Evolutionary conservation across 2,113 vertebrate genomes (phyloP).

Genomic region (Calypte anna): DNA sequence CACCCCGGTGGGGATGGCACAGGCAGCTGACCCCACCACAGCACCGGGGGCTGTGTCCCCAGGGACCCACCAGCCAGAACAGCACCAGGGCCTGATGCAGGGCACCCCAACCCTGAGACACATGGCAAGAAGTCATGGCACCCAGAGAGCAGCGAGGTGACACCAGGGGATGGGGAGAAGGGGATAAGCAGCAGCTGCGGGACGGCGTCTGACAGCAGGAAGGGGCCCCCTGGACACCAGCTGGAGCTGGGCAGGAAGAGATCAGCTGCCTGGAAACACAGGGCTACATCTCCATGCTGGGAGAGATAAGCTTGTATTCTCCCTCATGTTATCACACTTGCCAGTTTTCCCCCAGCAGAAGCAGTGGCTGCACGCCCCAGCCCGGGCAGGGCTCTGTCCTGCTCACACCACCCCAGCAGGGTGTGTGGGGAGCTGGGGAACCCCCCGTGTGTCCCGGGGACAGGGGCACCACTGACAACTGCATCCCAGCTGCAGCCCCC

Average conservation of each 20-base stretch:
- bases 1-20: rapidly evolving
- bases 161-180: background rate
- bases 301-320: background rate
- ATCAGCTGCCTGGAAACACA: background rate
- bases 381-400: background rate
- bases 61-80: background rate
- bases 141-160: rapidly evolving
- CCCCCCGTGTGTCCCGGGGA: background rate
- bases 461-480: background rate
- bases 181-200: background rate
- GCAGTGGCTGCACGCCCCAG: background rate
- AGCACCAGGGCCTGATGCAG: background rate
- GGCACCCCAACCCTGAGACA: background rate
- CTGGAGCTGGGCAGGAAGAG: background rate
- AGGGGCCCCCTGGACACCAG: background rate
- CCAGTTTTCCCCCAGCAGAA: background rate
- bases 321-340: background rate
- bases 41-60: background rate
- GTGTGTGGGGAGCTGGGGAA: background rate
- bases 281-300: background rate
- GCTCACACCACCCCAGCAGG: background rate
- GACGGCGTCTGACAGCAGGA: background rate
- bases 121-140: rapidly evolving
- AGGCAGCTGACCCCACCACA: background rate
- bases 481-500: background rate